Base-by-base conservation (phyloP, 2,797 vertebrate species). In the Morus bassanus region DNA sequence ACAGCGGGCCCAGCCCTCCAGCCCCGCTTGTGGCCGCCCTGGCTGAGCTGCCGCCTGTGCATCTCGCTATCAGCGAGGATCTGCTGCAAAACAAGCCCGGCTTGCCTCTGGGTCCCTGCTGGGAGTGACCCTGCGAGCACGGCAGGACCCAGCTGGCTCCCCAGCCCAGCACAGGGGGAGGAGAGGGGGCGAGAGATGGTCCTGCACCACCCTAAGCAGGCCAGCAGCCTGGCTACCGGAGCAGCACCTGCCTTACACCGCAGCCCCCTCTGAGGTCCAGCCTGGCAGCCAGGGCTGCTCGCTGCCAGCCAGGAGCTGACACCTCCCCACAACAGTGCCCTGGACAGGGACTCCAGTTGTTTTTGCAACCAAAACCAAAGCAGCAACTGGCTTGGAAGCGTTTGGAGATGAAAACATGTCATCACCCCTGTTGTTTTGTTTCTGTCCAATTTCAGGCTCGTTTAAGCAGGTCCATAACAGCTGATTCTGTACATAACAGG, bases 391-490 rank as follows among this genome's bases (percentile, higher is more conserved):
- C 31, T 41, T 83, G 60, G 48, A 77, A 93, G 53, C 0, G 0
- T 43, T 27, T 31, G 45, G 73, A 90, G 88, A 77, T 19, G 60
- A 53, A 56, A 85, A 80, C 28, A 19, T 45, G 22, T 41, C 68
- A 46, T 75, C 70, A 33, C 23, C 45, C 56, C 10, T 14, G 14
- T 61, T 59, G 56, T 83, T 89, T 63, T 59, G 54, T 70, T 61
- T 60, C 89, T 91, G 46, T 93, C 85, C 93, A 31, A 75, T 88
- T 84, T 78, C 57, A 67, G 96, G 85, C 94, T 94, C 39, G 48
- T 83, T 91, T 65, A 65, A 89, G 92, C 92, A 95, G 93, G 85
- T 88, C 77, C 18, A 4, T 37, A 79, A 91, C 75, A 77, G 93
- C 70, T 67, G 63, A 93, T 89, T 73, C 84, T 46, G 68, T 50